Percentiles rank a stretch among this genome's conserved stretches.
Evolutionary conservation across 2,888 invertebrate genomes (phyloP).

Genomic region (Cantharis rufa): DNA sequence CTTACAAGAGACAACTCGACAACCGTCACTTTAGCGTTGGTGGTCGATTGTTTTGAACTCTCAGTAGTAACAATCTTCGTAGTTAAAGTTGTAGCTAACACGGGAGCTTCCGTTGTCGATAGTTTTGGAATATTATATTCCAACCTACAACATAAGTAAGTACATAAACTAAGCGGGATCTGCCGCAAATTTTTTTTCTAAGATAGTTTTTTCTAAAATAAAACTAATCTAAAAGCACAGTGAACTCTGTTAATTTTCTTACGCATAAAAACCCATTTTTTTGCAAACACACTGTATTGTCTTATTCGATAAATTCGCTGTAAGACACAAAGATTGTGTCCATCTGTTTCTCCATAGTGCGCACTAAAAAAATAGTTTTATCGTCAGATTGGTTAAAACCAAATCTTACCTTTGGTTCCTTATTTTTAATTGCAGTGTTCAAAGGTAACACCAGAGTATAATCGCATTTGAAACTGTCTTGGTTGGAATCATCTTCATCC

Average conservation of each 20-base stretch:
- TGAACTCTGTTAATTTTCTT: too few species aligned
- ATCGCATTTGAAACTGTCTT: constrained; percentile 6
- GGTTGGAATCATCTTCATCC: neutral
- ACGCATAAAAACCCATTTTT: constrained; percentile 17
- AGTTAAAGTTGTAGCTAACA: neutral
- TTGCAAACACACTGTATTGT: constrained; percentile 19
- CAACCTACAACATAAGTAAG: constrained; percentile 7
- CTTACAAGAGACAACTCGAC: neutral
- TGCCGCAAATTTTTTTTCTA: too few species aligned
- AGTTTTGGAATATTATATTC: neutral
- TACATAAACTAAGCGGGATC: too few species aligned
- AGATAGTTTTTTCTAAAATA: too few species aligned
- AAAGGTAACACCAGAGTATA: constrained; percentile 10
- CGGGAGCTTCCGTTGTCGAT: neutral
- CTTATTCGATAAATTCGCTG: neutral
- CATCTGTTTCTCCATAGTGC: constrained; percentile 10
- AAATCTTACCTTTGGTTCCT: constrained; percentile 7
- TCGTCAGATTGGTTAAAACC: neutral
- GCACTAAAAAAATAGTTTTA: constrained; percentile 9
- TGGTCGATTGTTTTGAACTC: neutral
- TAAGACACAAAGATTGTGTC: constrained; percentile 13
- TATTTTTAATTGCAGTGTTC: neutral
- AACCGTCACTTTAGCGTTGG: neutral
- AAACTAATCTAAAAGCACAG: too few species aligned
- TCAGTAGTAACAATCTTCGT: neutral